Conservation (phyloP, 2,888 invertebrate genomes). For the Pristionchus fissidentatus region DNA sequence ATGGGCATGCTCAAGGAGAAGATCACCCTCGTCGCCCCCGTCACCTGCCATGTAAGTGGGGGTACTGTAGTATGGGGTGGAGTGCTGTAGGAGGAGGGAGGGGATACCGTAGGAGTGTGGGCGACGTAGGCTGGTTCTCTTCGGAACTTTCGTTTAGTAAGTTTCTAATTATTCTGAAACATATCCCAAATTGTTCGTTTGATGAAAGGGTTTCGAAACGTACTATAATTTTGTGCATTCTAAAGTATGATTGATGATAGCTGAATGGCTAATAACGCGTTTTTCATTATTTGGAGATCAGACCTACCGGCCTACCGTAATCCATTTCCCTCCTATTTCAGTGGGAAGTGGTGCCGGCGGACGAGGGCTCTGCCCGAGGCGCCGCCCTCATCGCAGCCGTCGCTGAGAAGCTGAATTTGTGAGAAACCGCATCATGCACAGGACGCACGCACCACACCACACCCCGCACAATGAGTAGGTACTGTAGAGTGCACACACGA, state of each 20-base stretch:
- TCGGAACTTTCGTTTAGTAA: no score
- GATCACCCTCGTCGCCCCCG: conserved; percentile 70
- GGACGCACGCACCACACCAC: background rate
- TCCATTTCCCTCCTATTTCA: conserved; percentile 58
- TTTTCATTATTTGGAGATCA: background rate
- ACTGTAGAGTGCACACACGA: background rate
- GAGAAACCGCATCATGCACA: background rate
- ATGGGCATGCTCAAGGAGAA: conserved; percentile 70
- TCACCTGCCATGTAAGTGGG: conserved; percentile 53
- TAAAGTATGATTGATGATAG: no score
- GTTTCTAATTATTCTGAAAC: no score
- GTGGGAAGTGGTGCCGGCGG: conserved; percentile 75
- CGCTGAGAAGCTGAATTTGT: conserved; percentile 64
- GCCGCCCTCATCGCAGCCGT: conserved; percentile 76
- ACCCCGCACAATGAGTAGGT: background rate
- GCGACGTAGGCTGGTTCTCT: no score
- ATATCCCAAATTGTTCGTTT: no score
- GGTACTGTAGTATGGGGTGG: background rate
- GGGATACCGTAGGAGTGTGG: no score
- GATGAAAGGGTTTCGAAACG: background rate
- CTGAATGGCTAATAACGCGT: no score
- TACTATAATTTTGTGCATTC: background rate
- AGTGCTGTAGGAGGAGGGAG: no score
- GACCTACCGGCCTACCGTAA: background rate
- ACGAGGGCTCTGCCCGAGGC: conserved; percentile 74